Conservation (phyloP, 2,888 invertebrate species). For the Parelbella ahira region DNA sequence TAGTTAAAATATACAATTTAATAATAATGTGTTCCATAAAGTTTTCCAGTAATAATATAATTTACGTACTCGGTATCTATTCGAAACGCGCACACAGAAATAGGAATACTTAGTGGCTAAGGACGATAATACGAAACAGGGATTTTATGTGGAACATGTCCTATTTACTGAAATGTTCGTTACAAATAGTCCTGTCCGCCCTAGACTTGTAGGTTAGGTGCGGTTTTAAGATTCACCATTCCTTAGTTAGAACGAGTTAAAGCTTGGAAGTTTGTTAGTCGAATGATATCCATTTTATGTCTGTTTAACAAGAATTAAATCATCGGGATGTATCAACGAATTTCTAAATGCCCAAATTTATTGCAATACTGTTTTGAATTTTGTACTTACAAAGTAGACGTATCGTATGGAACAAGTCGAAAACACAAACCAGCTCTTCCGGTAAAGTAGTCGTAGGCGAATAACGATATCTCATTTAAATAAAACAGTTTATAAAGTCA, state of each 20-base stretch:
- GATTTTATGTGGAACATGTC: slow-evolving; percentile 54
- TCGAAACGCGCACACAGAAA: slow-evolving; percentile 41
- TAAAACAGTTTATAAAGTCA: slow-evolving; percentile 22
- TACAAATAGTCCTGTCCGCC: neutral
- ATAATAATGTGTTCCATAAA: slow-evolving; percentile 70
- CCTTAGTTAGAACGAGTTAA: slow-evolving; percentile 6
- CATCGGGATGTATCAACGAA: neutral
- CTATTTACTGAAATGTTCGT: slow-evolving; percentile 27
- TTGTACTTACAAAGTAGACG: too few relatives aligned
- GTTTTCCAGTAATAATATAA: slow-evolving; percentile 66
- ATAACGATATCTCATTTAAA: slow-evolving; percentile 28
- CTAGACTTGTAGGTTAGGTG: neutral
- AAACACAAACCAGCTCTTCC: slow-evolving; percentile 2
- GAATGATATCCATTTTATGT: slow-evolving; percentile 2
- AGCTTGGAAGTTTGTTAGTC: slow-evolving; percentile 9
- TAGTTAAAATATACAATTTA: slow-evolving; percentile 37
- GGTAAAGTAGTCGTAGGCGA: slow-evolving; percentile 22
- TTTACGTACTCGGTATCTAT: slow-evolving; percentile 32
- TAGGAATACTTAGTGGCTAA: slow-evolving; percentile 45
- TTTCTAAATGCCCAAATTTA: slow-evolving; percentile 2
- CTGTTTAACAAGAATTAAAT: neutral
- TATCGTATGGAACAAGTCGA: neutral
- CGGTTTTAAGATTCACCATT: slow-evolving; percentile 12
- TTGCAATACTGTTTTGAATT: too few relatives aligned
- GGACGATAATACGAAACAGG: slow-evolving; percentile 61